These are phyloP conservation scores for Scaptomyza montana DNA, from an alignment of 1,140 invertebrate species.

Conservation along the genomic window DNA sequence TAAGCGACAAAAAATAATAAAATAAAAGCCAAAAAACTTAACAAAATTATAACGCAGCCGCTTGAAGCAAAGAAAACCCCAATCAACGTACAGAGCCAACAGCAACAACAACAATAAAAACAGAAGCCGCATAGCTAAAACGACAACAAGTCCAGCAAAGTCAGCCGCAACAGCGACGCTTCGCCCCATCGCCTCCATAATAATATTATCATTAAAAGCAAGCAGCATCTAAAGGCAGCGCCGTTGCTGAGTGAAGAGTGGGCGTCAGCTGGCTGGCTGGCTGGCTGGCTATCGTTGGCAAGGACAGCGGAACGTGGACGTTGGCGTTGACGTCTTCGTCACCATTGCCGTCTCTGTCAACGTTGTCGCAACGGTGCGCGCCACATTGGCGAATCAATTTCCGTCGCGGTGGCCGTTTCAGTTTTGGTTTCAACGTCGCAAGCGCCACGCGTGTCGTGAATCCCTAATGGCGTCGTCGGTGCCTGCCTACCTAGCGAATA, in stretches of 20 bases:
- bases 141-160: constrained; percentile 51
- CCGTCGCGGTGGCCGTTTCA: constrained; percentile 80
- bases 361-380: constrained; percentile 45
- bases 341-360: constrained; percentile 28
- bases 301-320: constrained; percentile 63
- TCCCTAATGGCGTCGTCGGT: constrained; percentile 69
- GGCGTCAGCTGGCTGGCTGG: constrained; percentile 37
- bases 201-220: constrained; percentile 48
- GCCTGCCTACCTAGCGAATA: constrained; percentile 42
- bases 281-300: constrained; percentile 42
- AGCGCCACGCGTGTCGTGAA: constrained; percentile 76
- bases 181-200: constrained; percentile 29
- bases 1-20: constrained; percentile 26
- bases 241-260: constrained; percentile 57
- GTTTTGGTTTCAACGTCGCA: constrained; percentile 78
- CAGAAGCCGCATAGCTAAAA: constrained; percentile 66
- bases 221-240: constrained; percentile 39
- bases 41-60: constrained; percentile 77
- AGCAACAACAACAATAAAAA: constrained; percentile 48
- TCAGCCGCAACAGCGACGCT: constrained; percentile 31
- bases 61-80: constrained; percentile 65
- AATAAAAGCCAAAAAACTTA: constrained; percentile 53
- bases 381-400: constrained; percentile 80
- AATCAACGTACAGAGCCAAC: constrained; percentile 55
- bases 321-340: constrained; percentile 45